Evolutionary conservation across 2,113 vertebrate species (phyloP), one percentile per base, ranked within the genome.

Genomic region (Cyphomyrus discorhynchus): DNA sequence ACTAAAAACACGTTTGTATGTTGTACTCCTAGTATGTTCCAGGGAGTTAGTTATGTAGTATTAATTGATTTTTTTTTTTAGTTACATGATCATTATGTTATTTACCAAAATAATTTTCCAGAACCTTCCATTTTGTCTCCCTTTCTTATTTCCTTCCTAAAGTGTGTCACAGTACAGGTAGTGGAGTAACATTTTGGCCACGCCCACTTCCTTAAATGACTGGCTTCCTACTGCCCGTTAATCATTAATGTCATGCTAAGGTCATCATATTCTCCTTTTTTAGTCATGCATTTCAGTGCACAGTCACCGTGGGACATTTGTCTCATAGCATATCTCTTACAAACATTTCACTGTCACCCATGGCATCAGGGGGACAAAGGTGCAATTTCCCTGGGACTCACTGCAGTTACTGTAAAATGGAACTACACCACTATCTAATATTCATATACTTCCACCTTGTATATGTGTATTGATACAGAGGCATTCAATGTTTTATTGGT

Each of bases 261-360:
- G 74, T 80, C 74, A 80, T 80, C 74, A 80, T 80, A 80, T 80
- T 80, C 74, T 80, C 9, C 17, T 80, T 80, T 80, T 80, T 39
- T 19, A 80, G 35, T 80, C 74, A 80, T 80, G 74, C 74, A 80
- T 80, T 80, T 42, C 74, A 42, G 74, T 80, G 35, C 74, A 80
- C 74, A 80, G 74, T 80, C 74, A 80, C 74, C 74, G 35, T 39
- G 74, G 74, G 35, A 42, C 74, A 11, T 80, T 39, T 42, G 35
- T 80, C 35, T 80, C 74, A 80, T 80, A 42, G 31, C 74, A 42
- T 80, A 80, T 80, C 74, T 80, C n/a, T 80, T 80, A 80, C 74
- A 80, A 42, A 80, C 5, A 80, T 80, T 80, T 62, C 56, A n/a
- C 56, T 62, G 56, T 62, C 56, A 62, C 56, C 56, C 56, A 62